Base-by-base conservation (phyloP, 30 jellyfish, hydroid and myxozoan genomes). In the Hydra vulgaris region DNA sequence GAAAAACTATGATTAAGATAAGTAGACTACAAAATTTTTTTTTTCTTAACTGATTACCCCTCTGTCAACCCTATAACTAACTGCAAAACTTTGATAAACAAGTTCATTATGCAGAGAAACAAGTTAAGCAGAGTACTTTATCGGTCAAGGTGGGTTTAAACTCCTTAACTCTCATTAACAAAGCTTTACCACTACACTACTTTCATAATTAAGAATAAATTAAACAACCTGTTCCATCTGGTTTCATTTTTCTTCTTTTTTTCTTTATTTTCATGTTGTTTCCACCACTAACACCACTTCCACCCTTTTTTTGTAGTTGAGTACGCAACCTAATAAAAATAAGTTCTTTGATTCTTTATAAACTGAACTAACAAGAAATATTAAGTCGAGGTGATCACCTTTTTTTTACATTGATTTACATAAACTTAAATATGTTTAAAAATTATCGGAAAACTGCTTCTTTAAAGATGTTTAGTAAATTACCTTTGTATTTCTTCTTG, bases 401-500 rank as follows among this genome's bases (percentile, higher is more conserved):
- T 3, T 12, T 40, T 40, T 40, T 40, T 40, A 40, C 61, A 40
- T 40, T 40, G 61, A 12, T 40, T 40, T 3, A 40, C 5, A 40
- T 3, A 40, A 5, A 40, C 5, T 12, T 3, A 40, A 5, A 3
- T 3, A 40, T 3, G 5, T 40, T 40, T 40, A 40, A 5, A 3
- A 40, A 40, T 40, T 40, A 40, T 40, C n/a, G n/a, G n/a, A n/a
- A n/a, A n/a, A n/a, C n/a, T n/a, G n/a, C n/a, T n/a, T n/a, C n/a
- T n/a, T n/a, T n/a, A n/a, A n/a, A n/a, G n/a, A n/a, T n/a, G 12
- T 40, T 40, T 40, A 40, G 61, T 40, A 3, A 3, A 20, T n/a
- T 68, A 92, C 98, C 96, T 87, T 61, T 87, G 86, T 66, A 92
- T 92, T 83, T 92, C 98, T 74, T 92, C 98, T 83, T 92, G 98